Base-by-base conservation (phyloP, 2,888 invertebrate species). In the Apodemia mormo region DNA sequence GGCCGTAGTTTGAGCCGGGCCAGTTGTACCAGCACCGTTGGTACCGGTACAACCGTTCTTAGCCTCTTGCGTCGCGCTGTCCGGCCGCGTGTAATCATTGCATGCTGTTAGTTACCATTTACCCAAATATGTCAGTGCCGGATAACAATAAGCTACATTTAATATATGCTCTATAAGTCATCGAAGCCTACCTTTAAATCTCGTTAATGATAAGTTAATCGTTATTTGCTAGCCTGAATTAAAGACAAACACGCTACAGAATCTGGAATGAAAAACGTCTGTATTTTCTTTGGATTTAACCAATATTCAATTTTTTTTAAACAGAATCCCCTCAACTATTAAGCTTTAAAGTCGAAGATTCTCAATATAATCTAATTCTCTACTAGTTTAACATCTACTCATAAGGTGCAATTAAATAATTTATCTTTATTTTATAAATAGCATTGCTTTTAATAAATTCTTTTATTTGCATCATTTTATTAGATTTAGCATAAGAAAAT, bases 71-170 rank as follows among this genome's bases (percentile, higher is more conserved):
- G 74, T 73, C 64, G 76, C 75, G 72, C 76, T 76, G 77, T 72
- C 74, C 75, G 74, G 76, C 66, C 69, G 75, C 75, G 77, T 77
- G 75, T 68, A 75, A 79, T 74, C 72, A 80, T 76, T 74, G 80
- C 88, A 88, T 88, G 89, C 89, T 77, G 89, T 89, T 89, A 89
- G 87, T 89, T 64, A 68, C 70, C 74, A 65, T 58, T 29, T 29
- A 58, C 56, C 56, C 56, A 58, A 58, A 58, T 58, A 58, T 58
- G 10, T 29, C 56, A 58, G 29, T 54, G n/a, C 22, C 54, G 54
- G 54, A 54, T n/a, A 7, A n/a, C 22, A 56, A 37, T 37, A 40
- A 8, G 40, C 7, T 40, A 40, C 8, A 40, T 40, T 40, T 40
- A 10, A 22, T 58, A 58, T 10, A 30, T 29, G 8, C 45, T 45